A percentile compares a stretch with the other conserved stretches of the same genome.
These are phyloP conservation scores for Abscondita cerata DNA, from an alignment of 2,888 invertebrate genomes.

Conservation along the genomic window DNA sequence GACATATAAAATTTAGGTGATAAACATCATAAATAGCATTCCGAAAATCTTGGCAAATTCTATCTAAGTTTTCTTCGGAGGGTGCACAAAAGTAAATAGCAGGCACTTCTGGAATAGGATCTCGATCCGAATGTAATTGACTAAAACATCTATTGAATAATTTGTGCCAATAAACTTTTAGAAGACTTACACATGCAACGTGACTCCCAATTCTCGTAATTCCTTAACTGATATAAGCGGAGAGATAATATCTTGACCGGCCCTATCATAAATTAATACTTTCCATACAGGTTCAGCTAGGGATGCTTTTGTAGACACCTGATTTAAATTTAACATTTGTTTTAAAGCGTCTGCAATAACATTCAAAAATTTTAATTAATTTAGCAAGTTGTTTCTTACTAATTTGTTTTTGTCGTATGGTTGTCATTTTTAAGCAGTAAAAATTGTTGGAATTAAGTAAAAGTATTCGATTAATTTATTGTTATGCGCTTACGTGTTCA, in stretches of 20 bases:
- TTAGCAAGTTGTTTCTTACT: slow-evolving; percentile 60
- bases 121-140: slow-evolving; percentile 85
- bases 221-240: slow-evolving; percentile 96
- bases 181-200: slow-evolving; percentile 89
- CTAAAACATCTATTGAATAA: too few relatives aligned
- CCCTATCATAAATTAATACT: slow-evolving; percentile 93
- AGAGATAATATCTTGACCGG: slow-evolving; percentile 98
- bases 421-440: slow-evolving; percentile 62
- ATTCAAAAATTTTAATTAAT: slow-evolving; percentile 9
- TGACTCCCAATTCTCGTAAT: slow-evolving; percentile 93
- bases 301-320: slow-evolving; percentile 73
- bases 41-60: slow-evolving; percentile 90
- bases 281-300: slow-evolving; percentile 94
- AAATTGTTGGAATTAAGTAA: too few relatives aligned
- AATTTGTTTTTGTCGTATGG: slow-evolving; percentile 74
- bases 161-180: too few relatives aligned
- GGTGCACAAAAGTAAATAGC: slow-evolving; percentile 98
- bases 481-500: slow-evolving; percentile 27
- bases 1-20: slow-evolving; percentile 96
- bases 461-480: slow-evolving; percentile 15
- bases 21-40: slow-evolving; percentile 93
- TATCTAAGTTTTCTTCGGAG: slow-evolving; percentile 92
- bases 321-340: slow-evolving; percentile 95
- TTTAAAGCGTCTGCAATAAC: slow-evolving; percentile 78
- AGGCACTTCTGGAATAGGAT: slow-evolving; percentile 97